A percentile compares a stretch with the other conserved stretches of the same genome.
Conservation (phyloP, 1,140 invertebrate genomes). For the Gonatopus flavifemur region DNA sequence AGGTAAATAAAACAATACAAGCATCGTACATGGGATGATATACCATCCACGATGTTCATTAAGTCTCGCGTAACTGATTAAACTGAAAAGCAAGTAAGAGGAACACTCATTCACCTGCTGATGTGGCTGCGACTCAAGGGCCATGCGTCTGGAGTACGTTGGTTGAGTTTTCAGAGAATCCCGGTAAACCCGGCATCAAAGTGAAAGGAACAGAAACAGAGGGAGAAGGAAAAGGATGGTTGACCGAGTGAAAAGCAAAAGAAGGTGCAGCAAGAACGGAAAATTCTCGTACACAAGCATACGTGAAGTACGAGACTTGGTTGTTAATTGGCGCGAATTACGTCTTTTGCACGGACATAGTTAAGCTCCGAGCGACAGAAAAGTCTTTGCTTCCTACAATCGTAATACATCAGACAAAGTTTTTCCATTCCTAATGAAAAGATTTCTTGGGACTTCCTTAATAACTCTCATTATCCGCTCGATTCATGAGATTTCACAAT, state of each 20-base stretch:
- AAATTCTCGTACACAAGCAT: no score
- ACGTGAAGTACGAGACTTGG: no score
- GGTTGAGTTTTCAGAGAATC: constrained; percentile 30
- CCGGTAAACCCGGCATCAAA: constrained; percentile 21
- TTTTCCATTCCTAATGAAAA: no score
- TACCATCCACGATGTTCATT: constrained; percentile 11
- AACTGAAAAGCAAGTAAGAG: not conserved
- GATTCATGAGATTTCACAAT: no score
- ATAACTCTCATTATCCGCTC: no score
- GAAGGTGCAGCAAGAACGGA: constrained; percentile 4
- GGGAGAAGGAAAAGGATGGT: constrained; percentile 22
- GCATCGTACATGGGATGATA: not conserved
- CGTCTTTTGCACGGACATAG: constrained; percentile 31
- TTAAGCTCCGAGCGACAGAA: no score
- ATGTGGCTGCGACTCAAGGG: constrained; percentile 11
- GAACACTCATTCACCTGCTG: constrained; percentile 6
- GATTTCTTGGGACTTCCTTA: no score
- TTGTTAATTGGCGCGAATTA: constrained; percentile 41
- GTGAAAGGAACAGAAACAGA: constrained; percentile 6
- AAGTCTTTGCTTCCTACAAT: no score
- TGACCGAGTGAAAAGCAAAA: constrained; percentile 24
- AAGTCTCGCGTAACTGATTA: constrained; percentile 8
- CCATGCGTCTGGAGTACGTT: constrained; percentile 28
- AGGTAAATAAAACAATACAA: no score
- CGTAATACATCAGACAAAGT: no score